Base-by-base conservation (phyloP, 2,888 invertebrate species). In the Panzeria rudis region DNA sequence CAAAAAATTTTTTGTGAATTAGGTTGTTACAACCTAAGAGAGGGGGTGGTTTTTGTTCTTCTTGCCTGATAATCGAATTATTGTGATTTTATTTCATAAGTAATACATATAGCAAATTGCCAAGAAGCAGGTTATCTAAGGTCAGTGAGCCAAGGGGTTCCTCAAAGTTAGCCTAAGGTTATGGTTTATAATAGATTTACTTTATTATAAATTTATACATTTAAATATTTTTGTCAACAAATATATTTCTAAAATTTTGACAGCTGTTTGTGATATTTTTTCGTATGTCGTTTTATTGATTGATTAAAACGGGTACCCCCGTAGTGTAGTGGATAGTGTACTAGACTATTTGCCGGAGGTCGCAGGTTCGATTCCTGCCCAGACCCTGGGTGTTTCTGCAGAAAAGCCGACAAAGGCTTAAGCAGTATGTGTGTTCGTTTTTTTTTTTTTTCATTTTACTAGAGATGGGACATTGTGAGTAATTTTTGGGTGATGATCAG, bases 81-180 rank as follows among this genome's bases (percentile, higher is more conserved):
- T 54, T 80, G 64, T 52, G 50, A 73, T 80, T 72, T 50, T 32
- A 15, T n/a, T 50, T 35, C 29, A 41, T 9, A 32, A 20, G 25
- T 29, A 59, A 38, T 25, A 41, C 11, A 47, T 35, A 11, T n/a
- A 15, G 41, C 3, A 8, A 52, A 11, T 6, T 44, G 47, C 41
- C 11, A 17, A 9, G 35, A 64, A 61, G 50, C 41, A 32, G 52
- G 11, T 79, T 66, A 76, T 25, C 50, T 72, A 9, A 84, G 85
- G 85, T 85, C 85, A 85, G 78, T 85, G 35, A 47, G 17, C 13
- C 52, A 29, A 32, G 54, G 71, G 69, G 52, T 71, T 50, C 29
- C 29, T 41, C n/a, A 29, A 71, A 52, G 13, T 52, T 56, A 38
- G 66, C 56, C 72, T 50, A 11, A 66, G 66, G 80, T 59, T 56